Conservation (phyloP, 2,797 vertebrate genomes). For the Eulemur mongoz region DNA sequence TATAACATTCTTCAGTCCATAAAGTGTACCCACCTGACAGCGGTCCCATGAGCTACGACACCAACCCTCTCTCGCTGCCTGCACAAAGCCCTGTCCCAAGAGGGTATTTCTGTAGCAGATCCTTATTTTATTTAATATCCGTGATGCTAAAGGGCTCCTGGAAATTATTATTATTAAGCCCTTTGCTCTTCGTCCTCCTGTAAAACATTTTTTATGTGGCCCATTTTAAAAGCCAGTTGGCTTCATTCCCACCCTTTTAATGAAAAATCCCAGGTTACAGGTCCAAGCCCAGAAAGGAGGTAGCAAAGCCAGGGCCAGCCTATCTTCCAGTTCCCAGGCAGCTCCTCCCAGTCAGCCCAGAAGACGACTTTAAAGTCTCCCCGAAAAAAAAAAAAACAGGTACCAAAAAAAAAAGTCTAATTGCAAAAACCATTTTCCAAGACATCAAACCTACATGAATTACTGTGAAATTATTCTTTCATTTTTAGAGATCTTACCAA, state of each 20-base stretch:
- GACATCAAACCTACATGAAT: neutral
- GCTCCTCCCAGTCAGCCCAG: neutral
- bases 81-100: neutral
- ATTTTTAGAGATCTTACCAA: neutral
- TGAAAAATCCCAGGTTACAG: neutral
- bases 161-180: neutral
- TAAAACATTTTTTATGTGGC: neutral
- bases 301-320: neutral
- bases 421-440: neutral
- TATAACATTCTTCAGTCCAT: neutral
- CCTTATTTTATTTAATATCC: neutral
- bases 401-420: neutral
- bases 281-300: neutral
- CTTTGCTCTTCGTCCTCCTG: neutral
- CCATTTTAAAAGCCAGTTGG: neutral
- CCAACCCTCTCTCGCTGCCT: rapidly evolving
- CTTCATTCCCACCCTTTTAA: neutral
- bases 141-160: neutral
- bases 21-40: neutral
- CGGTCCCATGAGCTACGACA: neutral
- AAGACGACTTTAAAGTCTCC: neutral
- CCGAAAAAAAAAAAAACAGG: neutral
- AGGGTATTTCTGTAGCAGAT: neutral
- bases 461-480: neutral
- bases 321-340: neutral